phyloP scores from a whole-genome alignment of 53 echinoderm and acorn worm genomes.

The Echinometra lucunter region DNA sequence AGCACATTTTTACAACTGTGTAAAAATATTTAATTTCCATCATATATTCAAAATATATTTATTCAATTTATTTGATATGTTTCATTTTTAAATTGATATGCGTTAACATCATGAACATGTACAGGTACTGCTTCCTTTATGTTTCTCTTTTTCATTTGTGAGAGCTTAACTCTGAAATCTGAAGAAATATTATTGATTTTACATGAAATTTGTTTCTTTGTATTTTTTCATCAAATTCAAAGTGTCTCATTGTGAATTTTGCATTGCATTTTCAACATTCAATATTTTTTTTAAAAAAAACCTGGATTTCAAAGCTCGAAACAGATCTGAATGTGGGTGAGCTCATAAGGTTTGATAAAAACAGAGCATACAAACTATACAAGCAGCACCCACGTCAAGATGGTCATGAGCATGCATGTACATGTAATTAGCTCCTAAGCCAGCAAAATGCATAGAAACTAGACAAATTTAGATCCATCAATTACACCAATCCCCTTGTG shows the following conservation, averaged over 20 bases:
- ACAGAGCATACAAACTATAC: not conserved
- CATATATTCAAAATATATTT: no score
- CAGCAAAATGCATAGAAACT: not conserved
- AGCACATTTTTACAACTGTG: not conserved
- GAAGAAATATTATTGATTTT: no score
- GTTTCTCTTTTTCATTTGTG: no score
- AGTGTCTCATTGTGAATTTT: not conserved
- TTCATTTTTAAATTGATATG: no score
- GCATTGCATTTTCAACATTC: not conserved
- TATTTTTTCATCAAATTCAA: no score
- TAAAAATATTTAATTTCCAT: not conserved
- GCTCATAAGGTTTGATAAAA: not conserved
- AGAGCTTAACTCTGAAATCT: not conserved
- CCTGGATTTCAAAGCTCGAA: not conserved
- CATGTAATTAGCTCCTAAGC: not conserved
- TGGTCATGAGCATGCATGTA: not conserved
- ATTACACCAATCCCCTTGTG: not conserved
- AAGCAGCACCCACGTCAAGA: not conserved
- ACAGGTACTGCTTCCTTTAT: no score
- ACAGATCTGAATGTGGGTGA: not conserved
- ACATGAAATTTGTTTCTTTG: no score
- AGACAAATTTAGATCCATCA: slow-evolving; percentile 4
- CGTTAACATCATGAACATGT: no score
- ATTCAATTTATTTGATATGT: no score
- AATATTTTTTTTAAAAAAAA: not conserved